Conservation (phyloP, 1,140 invertebrate species). For the Chlorops oryzae region DNA sequence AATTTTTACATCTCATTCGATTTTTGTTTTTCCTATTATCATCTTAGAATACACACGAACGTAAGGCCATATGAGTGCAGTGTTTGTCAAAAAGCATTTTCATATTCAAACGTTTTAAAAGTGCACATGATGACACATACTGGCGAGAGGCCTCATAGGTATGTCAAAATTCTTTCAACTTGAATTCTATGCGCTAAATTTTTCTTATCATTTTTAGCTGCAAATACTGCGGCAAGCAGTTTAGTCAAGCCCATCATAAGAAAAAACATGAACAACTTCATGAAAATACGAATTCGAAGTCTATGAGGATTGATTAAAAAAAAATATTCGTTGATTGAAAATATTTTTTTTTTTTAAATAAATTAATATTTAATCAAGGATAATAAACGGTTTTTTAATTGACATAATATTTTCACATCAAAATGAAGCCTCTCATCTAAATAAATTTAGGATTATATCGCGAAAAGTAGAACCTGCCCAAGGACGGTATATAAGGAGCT, state of each 20-base stretch:
- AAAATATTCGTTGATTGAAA: background rate
- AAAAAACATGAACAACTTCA: constrained; percentile 34
- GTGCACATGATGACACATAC: constrained; percentile 37
- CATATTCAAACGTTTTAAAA: constrained; percentile 38
- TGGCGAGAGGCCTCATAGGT: constrained; percentile 29
- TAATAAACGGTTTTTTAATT: no score
- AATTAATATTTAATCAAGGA: no score
- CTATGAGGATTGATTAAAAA: background rate
- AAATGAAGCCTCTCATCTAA: no score
- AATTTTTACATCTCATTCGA: background rate
- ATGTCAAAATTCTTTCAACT: background rate
- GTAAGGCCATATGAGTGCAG: constrained; percentile 37
- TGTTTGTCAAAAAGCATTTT: constrained; percentile 30
- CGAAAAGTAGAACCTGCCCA: no score
- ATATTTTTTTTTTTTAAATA: background rate
- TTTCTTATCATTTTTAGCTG: constrained; percentile 18
- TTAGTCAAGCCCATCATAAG: constrained; percentile 36
- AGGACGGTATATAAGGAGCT: no score
- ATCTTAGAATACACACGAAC: constrained; percentile 36
- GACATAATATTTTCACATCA: background rate
- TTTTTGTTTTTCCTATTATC: background rate
- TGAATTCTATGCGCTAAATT: background rate
- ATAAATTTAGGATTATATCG: no score
- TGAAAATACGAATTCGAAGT: background rate
- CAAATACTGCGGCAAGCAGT: constrained; percentile 23